Conservation (phyloP, 2,888 invertebrate genomes). For the Euproctis similis region DNA sequence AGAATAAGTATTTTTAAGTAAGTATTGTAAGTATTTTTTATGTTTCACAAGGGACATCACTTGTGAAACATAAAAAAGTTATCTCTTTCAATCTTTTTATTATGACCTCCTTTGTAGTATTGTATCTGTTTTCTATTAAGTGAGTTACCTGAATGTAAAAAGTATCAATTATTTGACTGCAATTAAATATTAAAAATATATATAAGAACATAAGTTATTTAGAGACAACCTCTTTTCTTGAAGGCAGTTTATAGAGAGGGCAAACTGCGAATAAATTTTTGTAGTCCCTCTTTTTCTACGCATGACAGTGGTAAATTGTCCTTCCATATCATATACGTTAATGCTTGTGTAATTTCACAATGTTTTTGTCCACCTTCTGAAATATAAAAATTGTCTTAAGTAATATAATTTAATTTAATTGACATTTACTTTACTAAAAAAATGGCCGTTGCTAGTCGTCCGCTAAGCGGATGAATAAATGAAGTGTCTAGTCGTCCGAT, state of each 20-base stretch:
- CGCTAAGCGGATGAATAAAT: no score
- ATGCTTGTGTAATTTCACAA: slow-evolving; percentile 15
- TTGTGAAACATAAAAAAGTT: slow-evolving; percentile 8
- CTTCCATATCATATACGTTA: slow-evolving; percentile 15
- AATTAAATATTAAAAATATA: neutral
- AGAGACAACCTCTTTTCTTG: neutral
- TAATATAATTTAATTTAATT: no score
- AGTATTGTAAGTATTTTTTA: no score
- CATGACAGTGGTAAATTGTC: slow-evolving; percentile 6
- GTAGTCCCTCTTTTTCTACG: slow-evolving; percentile 1
- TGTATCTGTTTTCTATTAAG: slow-evolving; percentile 1
- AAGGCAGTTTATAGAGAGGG: slow-evolving; percentile 1
- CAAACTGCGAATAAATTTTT: slow-evolving; percentile 1
- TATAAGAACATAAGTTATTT: neutral
- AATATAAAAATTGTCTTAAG: slow-evolving; percentile 14
- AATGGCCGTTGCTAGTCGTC: no score
- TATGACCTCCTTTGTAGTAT: neutral
- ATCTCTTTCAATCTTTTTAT: slow-evolving; percentile 7
- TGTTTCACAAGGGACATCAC: no score
- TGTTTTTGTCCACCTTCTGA: slow-evolving; percentile 17
- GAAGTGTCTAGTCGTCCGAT: no score
- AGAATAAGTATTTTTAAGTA: slow-evolving; percentile 15
- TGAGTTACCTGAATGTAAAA: slow-evolving; percentile 1
- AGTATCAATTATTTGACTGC: neutral
- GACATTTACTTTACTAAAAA: no score